Conservation (phyloP, 2,797 vertebrate species). For the Trachops cirrhosus region DNA sequence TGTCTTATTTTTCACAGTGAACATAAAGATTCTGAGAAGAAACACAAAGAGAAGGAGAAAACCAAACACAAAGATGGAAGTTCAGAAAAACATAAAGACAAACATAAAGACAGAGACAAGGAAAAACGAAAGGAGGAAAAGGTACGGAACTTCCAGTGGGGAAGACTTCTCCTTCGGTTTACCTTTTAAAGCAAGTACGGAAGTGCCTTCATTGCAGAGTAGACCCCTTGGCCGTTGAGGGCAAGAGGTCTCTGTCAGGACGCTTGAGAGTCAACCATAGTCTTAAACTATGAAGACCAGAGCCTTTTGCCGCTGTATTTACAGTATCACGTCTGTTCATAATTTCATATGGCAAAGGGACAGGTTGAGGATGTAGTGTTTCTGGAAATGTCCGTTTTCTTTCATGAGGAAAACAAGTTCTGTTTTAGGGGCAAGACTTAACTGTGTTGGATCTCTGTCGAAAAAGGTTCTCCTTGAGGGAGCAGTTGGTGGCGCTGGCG, state of each 20-base stretch:
- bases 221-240: background rate
- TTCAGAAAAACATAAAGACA: conserved; percentile 92
- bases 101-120: conserved; percentile 88
- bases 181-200: background rate
- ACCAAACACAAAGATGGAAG: conserved; percentile 92
- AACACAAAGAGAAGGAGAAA: conserved; percentile 94
- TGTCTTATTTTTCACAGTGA: conserved; percentile 86
- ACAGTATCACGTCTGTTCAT: background rate
- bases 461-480: background rate
- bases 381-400: background rate
- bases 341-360: background rate
- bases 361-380: background rate
- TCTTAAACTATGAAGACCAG: conserved; percentile 3
- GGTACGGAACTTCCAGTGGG: conserved; percentile 78
- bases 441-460: background rate
- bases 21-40: conserved; percentile 97
- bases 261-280: background rate
- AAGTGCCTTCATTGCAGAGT: background rate
- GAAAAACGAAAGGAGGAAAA: conserved; percentile 95
- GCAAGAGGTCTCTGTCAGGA: background rate
- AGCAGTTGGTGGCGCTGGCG: background rate
- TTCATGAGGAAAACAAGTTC: background rate
- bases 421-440: background rate
- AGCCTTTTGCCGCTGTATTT: background rate
- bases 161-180: conserved; percentile 15